A percentile compares a stretch with the other conserved stretches of the same genome.
phyloP scores from a whole-genome alignment of 2,113 vertebrate species.

The Aramus guarauna region DNA sequence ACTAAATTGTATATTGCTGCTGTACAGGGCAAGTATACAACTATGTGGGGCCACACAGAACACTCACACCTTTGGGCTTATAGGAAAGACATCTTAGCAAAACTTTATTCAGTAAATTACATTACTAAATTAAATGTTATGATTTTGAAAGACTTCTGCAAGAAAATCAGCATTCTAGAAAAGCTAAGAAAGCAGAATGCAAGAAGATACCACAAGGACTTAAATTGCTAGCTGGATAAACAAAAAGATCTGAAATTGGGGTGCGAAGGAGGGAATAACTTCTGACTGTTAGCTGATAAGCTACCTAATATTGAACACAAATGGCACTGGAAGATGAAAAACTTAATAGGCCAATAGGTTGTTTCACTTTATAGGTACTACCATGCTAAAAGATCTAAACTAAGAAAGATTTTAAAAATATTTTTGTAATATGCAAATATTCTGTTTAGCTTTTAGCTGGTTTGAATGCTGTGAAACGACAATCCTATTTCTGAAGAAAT shows the following conservation, averaged over 20 bases:
- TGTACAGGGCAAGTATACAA: background rate
- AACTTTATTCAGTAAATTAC: background rate
- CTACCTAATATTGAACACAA: background rate
- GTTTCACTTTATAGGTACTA: background rate
- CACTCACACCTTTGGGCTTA: background rate
- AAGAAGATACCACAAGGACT: background rate
- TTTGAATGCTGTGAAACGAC: conserved; percentile 5
- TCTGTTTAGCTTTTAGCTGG: background rate
- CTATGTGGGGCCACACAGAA: background rate
- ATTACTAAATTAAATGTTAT: background rate
- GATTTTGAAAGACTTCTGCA: background rate
- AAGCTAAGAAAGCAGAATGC: background rate
- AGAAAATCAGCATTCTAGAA: background rate
- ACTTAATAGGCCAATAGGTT: background rate
- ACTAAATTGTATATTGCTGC: background rate
- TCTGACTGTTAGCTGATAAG: background rate
- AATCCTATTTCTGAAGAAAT: conserved; percentile 7
- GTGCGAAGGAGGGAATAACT: background rate
- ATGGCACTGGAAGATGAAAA: background rate
- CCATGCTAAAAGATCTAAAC: background rate
- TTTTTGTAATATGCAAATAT: background rate
- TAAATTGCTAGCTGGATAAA: background rate
- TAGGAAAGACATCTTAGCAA: background rate
- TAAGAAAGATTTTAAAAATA: background rate
- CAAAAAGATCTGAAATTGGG: background rate